Evolutionary conservation across 2,797 vertebrate species (phyloP), one percentile per base, ranked within the genome.

Genomic region (Orientallactaga sibirica): DNA sequence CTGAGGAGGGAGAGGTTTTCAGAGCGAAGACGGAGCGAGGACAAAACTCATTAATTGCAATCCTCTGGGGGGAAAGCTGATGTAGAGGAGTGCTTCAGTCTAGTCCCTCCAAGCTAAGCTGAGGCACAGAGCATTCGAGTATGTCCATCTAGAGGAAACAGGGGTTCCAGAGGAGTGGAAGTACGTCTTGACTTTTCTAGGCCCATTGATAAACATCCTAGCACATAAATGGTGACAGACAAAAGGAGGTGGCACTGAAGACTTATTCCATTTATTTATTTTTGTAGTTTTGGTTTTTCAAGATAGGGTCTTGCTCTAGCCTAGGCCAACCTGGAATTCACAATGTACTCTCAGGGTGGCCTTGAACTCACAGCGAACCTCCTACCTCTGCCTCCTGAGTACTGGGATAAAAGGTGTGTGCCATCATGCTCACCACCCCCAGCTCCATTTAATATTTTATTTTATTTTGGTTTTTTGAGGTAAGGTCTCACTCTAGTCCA

Each of bases 101-200:
- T 33, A 70, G 62, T 11, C 67, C 24, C 70, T 33, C 8, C 5
- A 79, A 83, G 78, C 75, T 68, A 64, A 68, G 90, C 1, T 24
- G 82, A 94, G 52, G 90, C 87, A 74, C 75, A 92, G 77, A 58
- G 58, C 27, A 27, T 84, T 81, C 37, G 15, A 80, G 16, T 29
- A n/a, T 73, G 84, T 77, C 68, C 96, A 84, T 24, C 37, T 79
- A 52, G 58, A 93, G 75, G 92, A 96, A 85, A 91, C 43, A 7
- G 78, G 94, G 86, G 29, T 62, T 86, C 77, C 29, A 37, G 64
- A 79, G 83, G 83, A 43, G 62, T 71, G 68, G 78, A 94, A 93
- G 82, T 43, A 92, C 83, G 70, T 88, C 93, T 83, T 25, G 1
- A 12, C 84, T 80, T 94, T 83, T 68, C 92, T 90, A 82, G 92